These are phyloP conservation scores for Zosterops lateralis DNA, from an alignment of 2,113 vertebrate species.

Conservation along the genomic window DNA sequence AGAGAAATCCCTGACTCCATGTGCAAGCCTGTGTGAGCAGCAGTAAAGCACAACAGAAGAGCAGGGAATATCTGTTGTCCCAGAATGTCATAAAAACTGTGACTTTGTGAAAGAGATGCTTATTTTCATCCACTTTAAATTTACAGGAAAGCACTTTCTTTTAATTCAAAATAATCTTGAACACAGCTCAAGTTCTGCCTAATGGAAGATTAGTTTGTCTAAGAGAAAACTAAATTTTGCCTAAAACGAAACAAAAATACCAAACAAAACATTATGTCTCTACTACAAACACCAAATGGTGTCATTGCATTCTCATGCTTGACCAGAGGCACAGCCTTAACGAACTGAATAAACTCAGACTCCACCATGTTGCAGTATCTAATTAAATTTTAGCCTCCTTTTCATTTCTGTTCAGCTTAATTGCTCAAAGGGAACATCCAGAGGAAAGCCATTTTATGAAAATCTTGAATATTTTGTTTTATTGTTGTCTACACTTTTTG, in stretches of 20 bases:
- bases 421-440: neutral
- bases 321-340: neutral
- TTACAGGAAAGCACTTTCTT: neutral
- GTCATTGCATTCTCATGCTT: neutral
- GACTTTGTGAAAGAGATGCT: neutral
- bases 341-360: neutral
- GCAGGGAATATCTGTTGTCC: neutral
- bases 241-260: neutral
- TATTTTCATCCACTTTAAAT: neutral
- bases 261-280: neutral
- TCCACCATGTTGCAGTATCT: neutral
- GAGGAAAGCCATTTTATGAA: neutral
- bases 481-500: neutral
- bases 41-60: neutral
- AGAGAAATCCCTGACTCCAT: neutral
- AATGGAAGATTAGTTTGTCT: neutral
- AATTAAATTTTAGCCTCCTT: neutral
- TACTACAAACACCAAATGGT: neutral
- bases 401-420: neutral
- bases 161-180: neutral
- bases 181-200: neutral
- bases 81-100: neutral
- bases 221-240: neutral
- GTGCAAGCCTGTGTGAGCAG: accelerated
- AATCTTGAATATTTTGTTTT: neutral